Base-by-base conservation (phyloP, 2,797 vertebrate species). In the Sarcoramphus papa region DNA sequence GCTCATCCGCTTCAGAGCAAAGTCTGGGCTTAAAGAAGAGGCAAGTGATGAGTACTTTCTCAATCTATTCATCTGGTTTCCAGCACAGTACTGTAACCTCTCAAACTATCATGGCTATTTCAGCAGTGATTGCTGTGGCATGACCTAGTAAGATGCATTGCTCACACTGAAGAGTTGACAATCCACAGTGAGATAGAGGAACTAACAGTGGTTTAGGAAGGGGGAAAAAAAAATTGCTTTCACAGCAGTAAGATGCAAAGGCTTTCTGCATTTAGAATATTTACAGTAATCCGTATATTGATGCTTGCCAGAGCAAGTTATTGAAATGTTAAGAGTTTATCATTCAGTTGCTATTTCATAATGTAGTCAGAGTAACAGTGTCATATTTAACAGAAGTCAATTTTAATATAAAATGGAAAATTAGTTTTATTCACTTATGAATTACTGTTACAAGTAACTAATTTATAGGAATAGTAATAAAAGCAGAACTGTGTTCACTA, bases 341-440 rank as follows among this genome's bases (percentile, higher is more conserved):
- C 16, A 86, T 65, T 83, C 69, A 40, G 20, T 33, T 78, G 30
- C 28, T 67, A 7, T 60, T 90, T 85, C 73, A 53, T 76, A 85
- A 95, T 18, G n/a, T 12, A 92, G 69, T 37, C 68, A 72, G 85
- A 41, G 68, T 47, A 93, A 50, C 50, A 67, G 45, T 63, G 77
- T n/a, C 37, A 40, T 67, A 73, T 79, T 89, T 74, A 74, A 72
- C 62, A 83, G 81, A 89, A 92, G 54, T 88, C 27, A 60, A 81
- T 86, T 96, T 90, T 83, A 80, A 92, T 93, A 96, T 94, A 91
- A 97, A 93, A 93, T 86, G 85, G 87, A 47, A 96, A 93, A 95
- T 92, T 86, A 90, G 59, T 93, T 95, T 92, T 90, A 93, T 92
- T 91, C 85, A 47, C 45, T 94, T 90, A 60, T 25, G 59, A 95